Evolutionary conservation across 2,888 invertebrate species (phyloP).

Genomic region (Lysandra coridon): DNA sequence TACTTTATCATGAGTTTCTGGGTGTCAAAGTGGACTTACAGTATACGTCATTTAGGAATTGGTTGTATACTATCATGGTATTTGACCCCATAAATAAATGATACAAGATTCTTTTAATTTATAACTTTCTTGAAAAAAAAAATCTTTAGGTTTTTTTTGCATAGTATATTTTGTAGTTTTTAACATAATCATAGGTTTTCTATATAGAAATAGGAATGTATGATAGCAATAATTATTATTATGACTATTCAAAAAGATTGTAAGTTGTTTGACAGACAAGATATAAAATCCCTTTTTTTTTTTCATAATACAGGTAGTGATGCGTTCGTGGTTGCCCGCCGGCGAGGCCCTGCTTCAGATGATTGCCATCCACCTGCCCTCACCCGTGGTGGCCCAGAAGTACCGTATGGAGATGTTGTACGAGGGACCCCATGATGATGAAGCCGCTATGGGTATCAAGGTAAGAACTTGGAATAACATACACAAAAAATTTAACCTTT

Average conservation of each 20-base stretch:
- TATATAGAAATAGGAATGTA: too few relatives aligned
- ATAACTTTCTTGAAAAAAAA: too few relatives aligned
- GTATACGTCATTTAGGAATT: conserved; percentile 68
- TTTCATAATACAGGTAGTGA: conserved; percentile 84
- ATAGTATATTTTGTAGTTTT: too few relatives aligned
- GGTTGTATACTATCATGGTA: conserved; percentile 56
- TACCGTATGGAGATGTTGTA: conserved; percentile 99
- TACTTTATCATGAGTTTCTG: conserved; percentile 63
- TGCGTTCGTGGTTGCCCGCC: conserved; percentile 99
- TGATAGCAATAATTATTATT: too few relatives aligned
- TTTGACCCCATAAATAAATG: conserved; percentile 67
- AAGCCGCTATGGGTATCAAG: conserved; percentile 94
- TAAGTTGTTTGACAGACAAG: neutral
- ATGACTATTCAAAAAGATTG: too few relatives aligned
- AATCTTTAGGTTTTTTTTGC: too few relatives aligned
- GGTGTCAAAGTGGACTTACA: conserved; percentile 79
- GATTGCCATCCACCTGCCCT: conserved; percentile 99
- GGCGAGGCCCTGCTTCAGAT: conserved; percentile 99
- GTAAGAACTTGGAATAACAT: conserved; percentile 50
- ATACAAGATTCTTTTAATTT: conserved; percentile 47
- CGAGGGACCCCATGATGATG: conserved; percentile 98
- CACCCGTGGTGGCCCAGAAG: conserved; percentile 98
- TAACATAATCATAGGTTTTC: too few relatives aligned
- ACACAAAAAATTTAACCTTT: too few relatives aligned
- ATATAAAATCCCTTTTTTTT: conserved; percentile 13